Conservation (phyloP, 2,888 invertebrate genomes). For the Clusia tigrina region DNA sequence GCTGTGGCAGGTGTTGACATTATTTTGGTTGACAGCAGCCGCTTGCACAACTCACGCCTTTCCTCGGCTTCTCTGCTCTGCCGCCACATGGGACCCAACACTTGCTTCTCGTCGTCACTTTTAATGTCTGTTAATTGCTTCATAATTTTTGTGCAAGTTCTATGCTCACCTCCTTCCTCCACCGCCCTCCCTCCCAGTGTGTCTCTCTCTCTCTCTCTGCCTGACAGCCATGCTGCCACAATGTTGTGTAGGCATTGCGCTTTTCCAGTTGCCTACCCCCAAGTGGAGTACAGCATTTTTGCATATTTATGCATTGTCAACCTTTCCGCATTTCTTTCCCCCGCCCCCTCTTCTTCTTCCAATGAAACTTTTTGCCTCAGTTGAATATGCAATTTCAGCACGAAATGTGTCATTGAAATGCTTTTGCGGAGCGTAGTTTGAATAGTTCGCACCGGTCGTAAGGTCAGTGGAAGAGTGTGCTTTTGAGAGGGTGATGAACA, state of each 20-base stretch:
- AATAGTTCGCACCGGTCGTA: too few relatives aligned
- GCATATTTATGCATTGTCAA: too few relatives aligned
- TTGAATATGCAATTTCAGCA: too few relatives aligned
- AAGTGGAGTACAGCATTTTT: too few relatives aligned
- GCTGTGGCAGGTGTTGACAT: not conserved
- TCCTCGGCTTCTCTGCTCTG: not conserved
- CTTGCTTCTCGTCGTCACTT: conserved; percentile 10
- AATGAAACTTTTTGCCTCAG: too few relatives aligned
- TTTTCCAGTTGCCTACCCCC: too few relatives aligned
- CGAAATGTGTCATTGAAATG: too few relatives aligned
- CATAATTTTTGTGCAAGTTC: not conserved
- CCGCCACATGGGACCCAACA: conserved; percentile 13
- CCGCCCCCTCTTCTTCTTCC: too few relatives aligned
- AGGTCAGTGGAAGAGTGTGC: too few relatives aligned
- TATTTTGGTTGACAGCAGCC: not conserved
- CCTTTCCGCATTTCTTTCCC: too few relatives aligned
- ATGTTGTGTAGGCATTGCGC: conserved; percentile 32
- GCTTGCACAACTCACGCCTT: not conserved
- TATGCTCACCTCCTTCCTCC: conserved; percentile 10
- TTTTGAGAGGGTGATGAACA: too few relatives aligned
- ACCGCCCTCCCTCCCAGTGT: conserved; percentile 15
- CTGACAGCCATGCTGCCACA: conserved; percentile 49
- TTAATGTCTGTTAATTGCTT: conserved; percentile 3
- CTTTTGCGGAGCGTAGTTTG: too few relatives aligned
- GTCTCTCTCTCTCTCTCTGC: not conserved